Evolutionary conservation across 2,797 vertebrate species (phyloP).

Genomic region (Sebastes iracundus): DNA sequence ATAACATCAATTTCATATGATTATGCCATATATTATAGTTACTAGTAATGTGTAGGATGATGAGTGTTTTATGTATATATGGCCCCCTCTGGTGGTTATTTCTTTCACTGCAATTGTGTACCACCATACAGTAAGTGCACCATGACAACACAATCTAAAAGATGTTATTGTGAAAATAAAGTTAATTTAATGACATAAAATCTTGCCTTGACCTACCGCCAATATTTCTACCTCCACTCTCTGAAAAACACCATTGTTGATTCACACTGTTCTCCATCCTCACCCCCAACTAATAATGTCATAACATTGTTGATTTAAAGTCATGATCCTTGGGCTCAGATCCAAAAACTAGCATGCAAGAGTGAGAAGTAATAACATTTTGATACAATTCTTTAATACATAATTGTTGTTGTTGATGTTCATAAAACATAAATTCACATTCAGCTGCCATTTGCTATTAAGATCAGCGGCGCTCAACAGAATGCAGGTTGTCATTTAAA

Average conservation of each 20-base stretch:
- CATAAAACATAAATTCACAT: background rate
- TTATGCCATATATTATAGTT: background rate
- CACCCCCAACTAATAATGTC: background rate
- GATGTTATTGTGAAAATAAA: background rate
- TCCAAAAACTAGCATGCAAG: background rate
- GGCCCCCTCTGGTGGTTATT: slow-evolving; percentile 56
- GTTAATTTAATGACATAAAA: background rate
- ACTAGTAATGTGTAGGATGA: background rate
- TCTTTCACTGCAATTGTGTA: background rate
- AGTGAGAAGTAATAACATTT: background rate
- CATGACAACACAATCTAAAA: background rate
- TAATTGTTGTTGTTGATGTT: background rate
- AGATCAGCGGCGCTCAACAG: background rate
- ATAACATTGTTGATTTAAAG: background rate
- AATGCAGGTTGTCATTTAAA: background rate
- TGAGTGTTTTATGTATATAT: background rate
- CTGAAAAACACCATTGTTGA: background rate
- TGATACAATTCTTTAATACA: background rate
- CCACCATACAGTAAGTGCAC: background rate
- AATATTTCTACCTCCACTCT: background rate
- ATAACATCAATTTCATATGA: background rate
- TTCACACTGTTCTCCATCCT: background rate
- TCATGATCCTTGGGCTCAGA: background rate
- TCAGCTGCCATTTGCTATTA: background rate
- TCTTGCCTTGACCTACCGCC: background rate